Percentiles rank a stretch among this genome's conserved stretches.
phyloP scores from a whole-genome alignment of 1,140 invertebrate genomes.

The Anadara kagoshimensis region DNA sequence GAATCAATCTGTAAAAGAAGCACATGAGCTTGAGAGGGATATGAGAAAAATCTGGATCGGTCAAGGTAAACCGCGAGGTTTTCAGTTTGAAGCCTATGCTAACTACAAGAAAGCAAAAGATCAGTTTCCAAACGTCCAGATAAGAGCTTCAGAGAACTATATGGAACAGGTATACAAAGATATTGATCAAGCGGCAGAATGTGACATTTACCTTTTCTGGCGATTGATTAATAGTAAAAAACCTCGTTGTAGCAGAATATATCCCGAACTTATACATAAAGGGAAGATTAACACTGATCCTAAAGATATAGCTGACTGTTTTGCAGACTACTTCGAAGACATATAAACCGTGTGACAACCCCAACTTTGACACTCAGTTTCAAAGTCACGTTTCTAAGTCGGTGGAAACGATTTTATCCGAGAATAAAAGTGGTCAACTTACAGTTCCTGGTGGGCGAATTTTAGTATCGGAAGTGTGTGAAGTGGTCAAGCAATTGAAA shows the following conservation, averaged over 20 bases:
- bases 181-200: conserved; percentile 1
- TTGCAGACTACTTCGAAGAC: background rate
- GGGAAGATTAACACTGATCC: background rate
- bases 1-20: background rate
- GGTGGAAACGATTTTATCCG: background rate
- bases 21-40: background rate
- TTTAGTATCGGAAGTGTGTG: background rate
- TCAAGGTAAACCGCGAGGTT: background rate
- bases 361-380: background rate
- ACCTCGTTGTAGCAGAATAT: background rate
- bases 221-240: background rate
- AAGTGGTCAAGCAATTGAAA: background rate
- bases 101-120: background rate
- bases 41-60: background rate
- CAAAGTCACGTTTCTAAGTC: background rate
- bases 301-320: background rate
- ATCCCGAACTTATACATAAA: background rate
- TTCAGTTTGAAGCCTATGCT: background rate
- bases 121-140: background rate
- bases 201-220: background rate
- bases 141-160: background rate
- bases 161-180: background rate
- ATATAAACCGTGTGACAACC: background rate
- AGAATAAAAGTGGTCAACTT: background rate
- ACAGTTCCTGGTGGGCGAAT: background rate